phyloP scores from a whole-genome alignment of 2,797 vertebrate genomes.

The Myiothlypis chrysogaster region DNA sequence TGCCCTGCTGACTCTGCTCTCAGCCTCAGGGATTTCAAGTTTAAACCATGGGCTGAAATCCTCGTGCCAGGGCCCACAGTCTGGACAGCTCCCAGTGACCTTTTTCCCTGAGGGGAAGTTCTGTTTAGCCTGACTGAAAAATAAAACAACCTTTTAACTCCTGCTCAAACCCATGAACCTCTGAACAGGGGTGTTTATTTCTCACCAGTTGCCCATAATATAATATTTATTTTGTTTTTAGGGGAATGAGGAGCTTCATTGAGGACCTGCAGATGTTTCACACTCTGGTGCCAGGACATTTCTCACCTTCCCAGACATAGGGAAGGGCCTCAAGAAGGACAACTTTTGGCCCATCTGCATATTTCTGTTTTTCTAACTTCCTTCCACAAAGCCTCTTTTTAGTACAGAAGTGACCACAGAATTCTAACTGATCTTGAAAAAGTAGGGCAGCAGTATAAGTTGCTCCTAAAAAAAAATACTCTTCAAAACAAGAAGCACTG shows the following conservation, averaged over 20 bases:
- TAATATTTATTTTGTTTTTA: not conserved
- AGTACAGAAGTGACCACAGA: not conserved
- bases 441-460: not conserved
- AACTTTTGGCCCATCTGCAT: not conserved
- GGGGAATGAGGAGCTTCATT: not conserved
- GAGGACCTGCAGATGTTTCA: conserved; percentile 6
- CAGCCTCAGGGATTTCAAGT: not conserved
- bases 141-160: not conserved
- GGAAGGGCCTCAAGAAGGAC: not conserved
- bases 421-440: not conserved
- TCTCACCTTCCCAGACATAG: conserved; percentile 27
- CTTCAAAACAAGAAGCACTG: not conserved
- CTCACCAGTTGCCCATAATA: not conserved
- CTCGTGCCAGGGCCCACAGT: not conserved
- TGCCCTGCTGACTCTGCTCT: not conserved
- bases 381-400: not conserved
- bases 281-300: not conserved
- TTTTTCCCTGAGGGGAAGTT: not conserved
- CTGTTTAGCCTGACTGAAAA: not conserved
- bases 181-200: not conserved
- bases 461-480: not conserved
- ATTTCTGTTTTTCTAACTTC: not conserved
- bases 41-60: not conserved
- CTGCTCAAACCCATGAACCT: not conserved
- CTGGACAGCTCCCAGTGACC: not conserved